These are phyloP conservation scores for Micromussa lordhowensis DNA, from an alignment of 92 coral and sea anemone genomes.

Conservation along the genomic window DNA sequence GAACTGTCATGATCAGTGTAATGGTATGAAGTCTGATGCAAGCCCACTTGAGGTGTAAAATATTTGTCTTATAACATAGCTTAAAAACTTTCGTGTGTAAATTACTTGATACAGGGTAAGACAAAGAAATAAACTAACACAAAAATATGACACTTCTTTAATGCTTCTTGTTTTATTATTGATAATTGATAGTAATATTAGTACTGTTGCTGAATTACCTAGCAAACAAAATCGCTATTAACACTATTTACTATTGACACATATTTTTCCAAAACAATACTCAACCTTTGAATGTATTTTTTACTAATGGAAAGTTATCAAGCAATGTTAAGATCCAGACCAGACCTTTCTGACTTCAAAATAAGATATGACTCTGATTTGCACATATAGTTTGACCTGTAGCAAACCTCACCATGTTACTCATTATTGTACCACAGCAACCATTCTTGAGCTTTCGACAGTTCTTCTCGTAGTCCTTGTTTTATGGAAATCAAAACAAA, in stretches of 20 bases:
- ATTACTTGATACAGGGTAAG: background rate
- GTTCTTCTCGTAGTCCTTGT: background rate
- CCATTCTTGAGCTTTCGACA: background rate
- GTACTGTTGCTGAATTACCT: background rate
- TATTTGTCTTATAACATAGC: no score
- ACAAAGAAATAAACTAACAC: background rate
- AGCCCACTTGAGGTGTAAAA: background rate
- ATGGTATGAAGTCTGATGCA: background rate
- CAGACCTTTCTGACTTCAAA: background rate
- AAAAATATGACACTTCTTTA: background rate
- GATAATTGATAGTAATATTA: background rate
- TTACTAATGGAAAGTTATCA: background rate
- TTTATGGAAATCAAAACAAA: background rate
- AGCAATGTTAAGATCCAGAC: background rate
- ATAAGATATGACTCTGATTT: no score
- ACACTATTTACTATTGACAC: background rate
- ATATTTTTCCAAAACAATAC: background rate
- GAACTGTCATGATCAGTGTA: no score
- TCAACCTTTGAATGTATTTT: background rate
- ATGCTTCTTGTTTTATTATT: background rate
- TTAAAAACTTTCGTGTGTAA: background rate
- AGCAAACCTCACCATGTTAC: background rate
- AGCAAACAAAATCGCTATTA: background rate
- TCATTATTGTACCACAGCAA: background rate
- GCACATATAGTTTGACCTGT: no score